Evolutionary conservation across 1,140 invertebrate species (phyloP).

Genomic region (Oscheius sp.): DNA sequence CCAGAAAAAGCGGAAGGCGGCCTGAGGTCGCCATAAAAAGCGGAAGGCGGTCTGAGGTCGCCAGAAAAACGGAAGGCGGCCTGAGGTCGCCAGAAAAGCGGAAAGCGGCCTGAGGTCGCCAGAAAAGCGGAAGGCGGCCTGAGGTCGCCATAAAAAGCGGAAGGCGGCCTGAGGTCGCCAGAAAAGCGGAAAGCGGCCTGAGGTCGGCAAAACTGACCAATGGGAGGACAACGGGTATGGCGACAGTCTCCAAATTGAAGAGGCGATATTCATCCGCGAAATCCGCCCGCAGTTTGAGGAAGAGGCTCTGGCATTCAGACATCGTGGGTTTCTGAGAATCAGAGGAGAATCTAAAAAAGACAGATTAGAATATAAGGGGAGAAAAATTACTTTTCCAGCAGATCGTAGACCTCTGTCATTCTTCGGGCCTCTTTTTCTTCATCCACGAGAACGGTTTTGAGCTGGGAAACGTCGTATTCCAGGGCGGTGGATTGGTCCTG

Average conservation of each 20-base stretch:
- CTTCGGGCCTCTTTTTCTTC: constrained; percentile 70
- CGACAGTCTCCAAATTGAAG: constrained; percentile 65
- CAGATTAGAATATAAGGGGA: not conserved
- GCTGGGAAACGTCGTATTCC: constrained; percentile 74
- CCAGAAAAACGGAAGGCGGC: constrained; percentile 17
- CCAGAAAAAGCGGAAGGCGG: too few relatives aligned
- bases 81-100: too few relatives aligned
- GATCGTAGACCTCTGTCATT: constrained; percentile 64
- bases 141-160: constrained; percentile 11
- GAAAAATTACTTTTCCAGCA: constrained; percentile 69
- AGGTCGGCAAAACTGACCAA: constrained; percentile 59
- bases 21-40: too few relatives aligned
- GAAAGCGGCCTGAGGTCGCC: too few relatives aligned
- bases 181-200: too few relatives aligned
- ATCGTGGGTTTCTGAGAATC: constrained; percentile 60
- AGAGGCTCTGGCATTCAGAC: constrained; percentile 72
- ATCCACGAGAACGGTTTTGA: constrained; percentile 72
- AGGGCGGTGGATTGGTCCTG: constrained; percentile 75
- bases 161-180: too few relatives aligned
- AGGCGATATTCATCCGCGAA: constrained; percentile 66
- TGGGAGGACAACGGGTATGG: constrained; percentile 64
- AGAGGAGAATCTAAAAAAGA: constrained; percentile 21
- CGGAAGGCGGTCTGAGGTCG: too few relatives aligned
- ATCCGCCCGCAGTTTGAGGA: constrained; percentile 72
- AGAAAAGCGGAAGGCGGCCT: too few relatives aligned